Conservation (phyloP, 2,113 vertebrate genomes). For the Dipodomys ordii region DNA sequence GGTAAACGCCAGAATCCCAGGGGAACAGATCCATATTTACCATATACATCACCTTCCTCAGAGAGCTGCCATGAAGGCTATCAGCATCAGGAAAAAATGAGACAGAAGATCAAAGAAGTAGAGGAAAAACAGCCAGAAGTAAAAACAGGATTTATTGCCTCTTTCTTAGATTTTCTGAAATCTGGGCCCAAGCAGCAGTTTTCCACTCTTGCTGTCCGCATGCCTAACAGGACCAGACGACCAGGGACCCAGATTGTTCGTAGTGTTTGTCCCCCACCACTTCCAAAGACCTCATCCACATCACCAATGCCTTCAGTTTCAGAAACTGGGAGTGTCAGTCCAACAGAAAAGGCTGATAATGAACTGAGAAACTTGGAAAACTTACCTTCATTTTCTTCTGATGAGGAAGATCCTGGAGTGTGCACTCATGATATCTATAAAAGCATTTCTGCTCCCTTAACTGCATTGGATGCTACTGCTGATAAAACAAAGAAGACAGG, state of each 20-base stretch:
- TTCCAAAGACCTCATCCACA: conserved; percentile 85
- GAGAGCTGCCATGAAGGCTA: conserved; percentile 92
- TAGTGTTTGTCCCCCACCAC: conserved; percentile 85
- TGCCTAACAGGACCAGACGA: conserved; percentile 92
- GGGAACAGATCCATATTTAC: conserved; percentile 89
- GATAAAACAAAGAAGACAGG: conserved; percentile 93
- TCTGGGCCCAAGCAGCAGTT: conserved; percentile 97
- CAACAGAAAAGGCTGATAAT: conserved; percentile 91
- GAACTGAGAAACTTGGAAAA: conserved; percentile 95
- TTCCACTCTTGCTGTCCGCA: conserved; percentile 93
- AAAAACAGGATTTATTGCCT: conserved; percentile 98
- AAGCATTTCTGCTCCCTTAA: conserved; percentile 93
- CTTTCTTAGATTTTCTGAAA: conserved; percentile 98
- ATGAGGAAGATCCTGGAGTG: conserved; percentile 95
- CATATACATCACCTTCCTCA: conserved; percentile 87
- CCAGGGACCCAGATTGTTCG: conserved; percentile 89
- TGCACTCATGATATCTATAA: conserved; percentile 95
- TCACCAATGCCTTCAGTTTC: conserved; percentile 81
- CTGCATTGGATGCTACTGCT: conserved; percentile 91
- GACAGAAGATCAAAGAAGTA: conserved; percentile 98
- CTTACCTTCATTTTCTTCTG: conserved; percentile 95
- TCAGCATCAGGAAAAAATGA: conserved; percentile 97
- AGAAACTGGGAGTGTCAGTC: conserved; percentile 85
- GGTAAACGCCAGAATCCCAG: conserved; percentile 93
- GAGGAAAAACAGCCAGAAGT: conserved; percentile 99